These are phyloP conservation scores for Dendronephthya gigantea DNA, from an alignment of 64 coral and sea anemone species.

Conservation along the genomic window DNA sequence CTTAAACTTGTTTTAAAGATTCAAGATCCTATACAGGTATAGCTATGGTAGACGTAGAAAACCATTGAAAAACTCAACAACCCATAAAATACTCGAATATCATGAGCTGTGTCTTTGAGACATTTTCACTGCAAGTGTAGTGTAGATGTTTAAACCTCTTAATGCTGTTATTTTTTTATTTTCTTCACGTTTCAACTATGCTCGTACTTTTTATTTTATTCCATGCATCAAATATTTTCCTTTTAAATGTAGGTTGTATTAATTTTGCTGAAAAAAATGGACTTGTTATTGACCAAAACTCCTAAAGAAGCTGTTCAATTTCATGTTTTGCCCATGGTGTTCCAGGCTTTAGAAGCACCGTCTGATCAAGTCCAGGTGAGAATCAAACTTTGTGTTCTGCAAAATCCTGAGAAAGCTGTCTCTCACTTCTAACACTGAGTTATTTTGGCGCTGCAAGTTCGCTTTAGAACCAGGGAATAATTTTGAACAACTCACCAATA, in stretches of 20 bases:
- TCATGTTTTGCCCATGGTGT: slow-evolving; percentile 90
- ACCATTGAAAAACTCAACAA: too few species aligned
- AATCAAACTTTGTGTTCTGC: background rate
- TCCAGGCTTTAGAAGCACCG: slow-evolving; percentile 66
- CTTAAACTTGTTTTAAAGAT: slow-evolving; percentile 95
- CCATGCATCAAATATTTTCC: background rate
- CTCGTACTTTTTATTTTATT: background rate
- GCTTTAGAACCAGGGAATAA: too few species aligned
- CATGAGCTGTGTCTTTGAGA: too few species aligned
- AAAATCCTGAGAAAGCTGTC: too few species aligned
- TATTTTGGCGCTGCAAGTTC: too few species aligned
- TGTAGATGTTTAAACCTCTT: too few species aligned
- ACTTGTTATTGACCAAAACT: slow-evolving; percentile 76
- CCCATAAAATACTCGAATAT: too few species aligned
- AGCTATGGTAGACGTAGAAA: too few species aligned
- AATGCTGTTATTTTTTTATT: too few species aligned
- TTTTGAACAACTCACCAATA: too few species aligned
- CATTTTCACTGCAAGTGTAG: too few species aligned
- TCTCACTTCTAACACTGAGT: too few species aligned
- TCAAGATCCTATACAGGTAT: slow-evolving; percentile 89
- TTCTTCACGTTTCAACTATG: background rate
- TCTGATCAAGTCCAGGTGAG: slow-evolving; percentile 78
- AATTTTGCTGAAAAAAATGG: slow-evolving; percentile 87
- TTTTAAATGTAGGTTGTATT: slow-evolving; percentile 44
- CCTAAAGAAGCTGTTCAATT: slow-evolving; percentile 69